Base-by-base conservation (phyloP, 2,888 invertebrate genomes). In the Abrostola triplasia region DNA sequence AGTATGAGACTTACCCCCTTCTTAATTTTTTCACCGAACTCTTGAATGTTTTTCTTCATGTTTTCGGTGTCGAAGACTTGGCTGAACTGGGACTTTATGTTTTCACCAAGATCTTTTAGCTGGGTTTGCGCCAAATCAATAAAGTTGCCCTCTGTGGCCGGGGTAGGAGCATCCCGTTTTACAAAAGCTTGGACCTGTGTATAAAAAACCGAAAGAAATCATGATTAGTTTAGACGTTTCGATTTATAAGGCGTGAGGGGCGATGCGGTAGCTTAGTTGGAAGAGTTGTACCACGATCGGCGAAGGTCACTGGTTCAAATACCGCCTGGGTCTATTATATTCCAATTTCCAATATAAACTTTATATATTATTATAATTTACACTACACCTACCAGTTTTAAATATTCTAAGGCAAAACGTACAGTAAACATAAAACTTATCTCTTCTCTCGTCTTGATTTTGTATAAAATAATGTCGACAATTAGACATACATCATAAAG, bases 1-100 rank as follows among this genome's bases (percentile, higher is more conserved):
- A 24, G 4, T 24, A 24, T 24, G 0, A 48, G 9, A 47, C 62
- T 53, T 10, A 70, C 73, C 40, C 59, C 76, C 54, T 76, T 67
- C 47, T 76, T 73, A 0, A 73, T 55, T 44, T 58, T 64, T 44
- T 67, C 67, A 5, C 59, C 50, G 37, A 76, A 40, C 1, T 51
- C 53, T 0, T 73, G 60, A 6, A 73, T 59, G 24, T 66, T 63
- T 40, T 71, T 73, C 44, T 76, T 76, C 40, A 73, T 48, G 1
- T 57, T 37, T 36, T 76, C 76, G 8, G 76, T 36, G 41, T 73
- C 72, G 24, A 73, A 67, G 6, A 76, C 49, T 13, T 47, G 67
- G 0, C 59, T 5, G 35, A 73, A 13, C 35, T 76, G 64, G 24
- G 24, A 54, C 36, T 67, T 71, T 12, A 76, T 48, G 9, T 68